phyloP scores from a whole-genome alignment of 2,113 vertebrate species.

The Chionomys nivalis region DNA sequence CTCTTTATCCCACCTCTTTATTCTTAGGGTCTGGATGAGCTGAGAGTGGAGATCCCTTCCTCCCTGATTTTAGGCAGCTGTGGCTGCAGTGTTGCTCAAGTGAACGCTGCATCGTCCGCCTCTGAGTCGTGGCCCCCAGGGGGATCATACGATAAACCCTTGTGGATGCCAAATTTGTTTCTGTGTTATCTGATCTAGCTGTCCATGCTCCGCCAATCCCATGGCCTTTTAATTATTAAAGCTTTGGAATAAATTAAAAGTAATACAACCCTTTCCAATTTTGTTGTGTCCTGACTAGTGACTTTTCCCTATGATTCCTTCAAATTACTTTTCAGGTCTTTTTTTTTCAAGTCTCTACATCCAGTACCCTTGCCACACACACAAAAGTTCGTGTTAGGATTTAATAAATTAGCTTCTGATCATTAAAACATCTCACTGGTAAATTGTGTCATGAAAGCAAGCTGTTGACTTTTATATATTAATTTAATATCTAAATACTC shows the following conservation, averaged over 20 bases:
- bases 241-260: conserved; percentile 35
- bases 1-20: conserved; percentile 58
- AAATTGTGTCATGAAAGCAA: conserved; percentile 48
- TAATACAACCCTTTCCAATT: neutral
- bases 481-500: conserved; percentile 40
- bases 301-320: neutral
- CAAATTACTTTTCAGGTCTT: conserved; percentile 22
- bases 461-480: conserved; percentile 42
- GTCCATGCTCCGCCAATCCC: neutral
- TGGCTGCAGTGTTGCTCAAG: neutral
- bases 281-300: conserved; percentile 37
- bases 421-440: conserved; percentile 34
- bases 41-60: conserved; percentile 25
- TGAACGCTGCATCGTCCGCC: conserved; percentile 43
- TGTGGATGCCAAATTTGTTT: conserved; percentile 45
- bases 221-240: conserved; percentile 47
- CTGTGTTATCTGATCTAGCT: conserved; percentile 41
- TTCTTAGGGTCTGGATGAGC: conserved; percentile 7
- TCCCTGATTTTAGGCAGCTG: neutral
- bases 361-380: neutral
- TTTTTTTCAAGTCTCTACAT: neutral
- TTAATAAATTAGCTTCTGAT: conserved; percentile 30
- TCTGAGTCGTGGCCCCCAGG: neutral
- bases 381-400: neutral
- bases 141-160: conserved; percentile 33